A percentile compares a stretch with the other conserved stretches of the same genome.
Evolutionary conservation across 2,888 invertebrate species (phyloP).

Genomic region (Drosophila recens): DNA sequence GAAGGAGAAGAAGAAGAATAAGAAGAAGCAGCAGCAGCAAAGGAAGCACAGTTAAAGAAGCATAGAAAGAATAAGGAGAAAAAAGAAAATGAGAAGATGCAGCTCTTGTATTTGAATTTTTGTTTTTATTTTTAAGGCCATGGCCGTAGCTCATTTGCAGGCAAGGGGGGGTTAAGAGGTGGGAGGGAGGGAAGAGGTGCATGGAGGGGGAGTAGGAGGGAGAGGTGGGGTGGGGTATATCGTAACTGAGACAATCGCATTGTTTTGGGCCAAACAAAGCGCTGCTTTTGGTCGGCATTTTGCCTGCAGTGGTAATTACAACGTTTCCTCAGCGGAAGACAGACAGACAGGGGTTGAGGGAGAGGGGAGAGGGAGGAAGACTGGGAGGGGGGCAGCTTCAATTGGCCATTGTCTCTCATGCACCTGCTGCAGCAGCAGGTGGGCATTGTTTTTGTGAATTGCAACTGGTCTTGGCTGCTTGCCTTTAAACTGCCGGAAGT

Average conservation of each 20-base stretch:
- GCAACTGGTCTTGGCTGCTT: conserved; percentile 52
- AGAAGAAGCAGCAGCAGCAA: background rate
- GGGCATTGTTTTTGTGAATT: conserved; percentile 64
- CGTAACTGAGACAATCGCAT: conserved; percentile 21
- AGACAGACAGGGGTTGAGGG: conserved; percentile 4
- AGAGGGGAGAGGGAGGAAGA: background rate
- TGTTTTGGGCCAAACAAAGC: conserved; percentile 55
- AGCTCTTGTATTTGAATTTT: conserved; percentile 16
- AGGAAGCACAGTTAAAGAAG: background rate
- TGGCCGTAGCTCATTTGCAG: conserved; percentile 36
- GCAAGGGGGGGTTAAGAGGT: too few species aligned
- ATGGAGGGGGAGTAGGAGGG: too few species aligned
- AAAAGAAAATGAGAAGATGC: background rate
- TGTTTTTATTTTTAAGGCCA: conserved; percentile 56
- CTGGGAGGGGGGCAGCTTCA: conserved; percentile 41
- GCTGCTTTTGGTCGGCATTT: conserved; percentile 27
- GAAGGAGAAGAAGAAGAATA: background rate
- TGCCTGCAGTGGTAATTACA: conserved; percentile 71
- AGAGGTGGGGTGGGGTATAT: background rate
- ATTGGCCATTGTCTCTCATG: conserved; percentile 72
- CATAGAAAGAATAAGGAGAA: background rate
- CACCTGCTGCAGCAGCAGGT: conserved; percentile 35
- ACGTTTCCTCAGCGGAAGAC: conserved; percentile 49
- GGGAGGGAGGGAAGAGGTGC: background rate
- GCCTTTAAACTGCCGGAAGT: conserved; percentile 72